Conservation (phyloP, 2,797 vertebrate genomes). For the Poecilia velifera region DNA sequence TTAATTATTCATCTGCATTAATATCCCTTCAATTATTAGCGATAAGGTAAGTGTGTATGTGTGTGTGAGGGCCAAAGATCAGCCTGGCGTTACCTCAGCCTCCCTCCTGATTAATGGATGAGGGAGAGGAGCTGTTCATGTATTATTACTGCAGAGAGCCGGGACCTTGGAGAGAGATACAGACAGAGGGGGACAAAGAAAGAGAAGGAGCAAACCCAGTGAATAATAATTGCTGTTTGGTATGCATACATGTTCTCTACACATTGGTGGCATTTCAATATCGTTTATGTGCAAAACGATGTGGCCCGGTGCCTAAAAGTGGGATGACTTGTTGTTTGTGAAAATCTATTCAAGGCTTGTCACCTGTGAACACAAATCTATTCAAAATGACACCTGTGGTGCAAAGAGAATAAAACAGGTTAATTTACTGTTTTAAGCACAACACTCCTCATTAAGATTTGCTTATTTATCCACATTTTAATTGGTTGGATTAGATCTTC, state of each 20-base stretch:
- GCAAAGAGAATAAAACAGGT: constrained; percentile 10
- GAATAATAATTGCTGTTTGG: constrained; percentile 69
- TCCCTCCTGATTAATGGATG: constrained; percentile 76
- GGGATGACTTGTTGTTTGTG: neutral
- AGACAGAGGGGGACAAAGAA: constrained; percentile 30
- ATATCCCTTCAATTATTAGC: constrained; percentile 75
- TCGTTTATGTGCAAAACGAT: neutral
- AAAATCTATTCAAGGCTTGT: neutral
- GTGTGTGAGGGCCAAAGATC: constrained; percentile 74
- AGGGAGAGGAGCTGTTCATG: constrained; percentile 74
- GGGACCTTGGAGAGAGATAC: constrained; percentile 49
- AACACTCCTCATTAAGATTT: neutral
- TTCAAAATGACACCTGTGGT: constrained; percentile 20
- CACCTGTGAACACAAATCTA: neutral
- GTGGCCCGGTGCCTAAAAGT: neutral
- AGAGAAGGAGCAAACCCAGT: constrained; percentile 26
- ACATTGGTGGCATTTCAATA: constrained; percentile 59
- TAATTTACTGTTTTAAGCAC: neutral
- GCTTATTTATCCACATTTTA: neutral
- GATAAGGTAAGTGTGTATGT: constrained; percentile 49
- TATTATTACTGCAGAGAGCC: constrained; percentile 74
- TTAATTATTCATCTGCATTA: constrained; percentile 81
- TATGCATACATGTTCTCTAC: constrained; percentile 60
- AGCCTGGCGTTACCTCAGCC: constrained; percentile 61
- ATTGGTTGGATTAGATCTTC: neutral